A percentile compares a stretch with the other conserved stretches of the same genome.
phyloP scores from a whole-genome alignment of 2,113 vertebrate species.

The Theristicus caerulescens region DNA sequence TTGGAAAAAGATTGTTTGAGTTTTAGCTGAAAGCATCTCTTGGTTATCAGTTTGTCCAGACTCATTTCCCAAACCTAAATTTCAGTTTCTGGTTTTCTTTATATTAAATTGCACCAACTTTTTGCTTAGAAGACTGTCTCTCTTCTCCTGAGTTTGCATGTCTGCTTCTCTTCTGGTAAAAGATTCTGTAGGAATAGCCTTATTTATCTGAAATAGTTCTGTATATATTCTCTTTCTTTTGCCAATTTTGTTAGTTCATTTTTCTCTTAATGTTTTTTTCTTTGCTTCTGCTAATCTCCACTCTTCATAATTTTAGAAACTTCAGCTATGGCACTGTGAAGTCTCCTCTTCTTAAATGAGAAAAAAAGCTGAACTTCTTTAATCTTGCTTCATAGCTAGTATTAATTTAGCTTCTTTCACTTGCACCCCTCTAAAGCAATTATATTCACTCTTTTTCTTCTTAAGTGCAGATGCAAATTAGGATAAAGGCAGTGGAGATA shows the following conservation, averaged over 20 bases:
- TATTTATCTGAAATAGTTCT: neutral
- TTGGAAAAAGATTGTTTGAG: neutral
- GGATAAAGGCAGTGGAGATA: neutral
- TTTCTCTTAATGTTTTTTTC: neutral
- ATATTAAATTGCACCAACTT: neutral
- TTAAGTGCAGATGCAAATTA: conserved; percentile 57
- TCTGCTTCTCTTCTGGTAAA: neutral
- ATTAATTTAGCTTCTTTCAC: conserved; percentile 40
- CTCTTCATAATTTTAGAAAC: conserved; percentile 7
- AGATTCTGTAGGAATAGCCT: neutral
- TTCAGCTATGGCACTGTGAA: conserved; percentile 16
- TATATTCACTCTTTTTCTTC: neutral
- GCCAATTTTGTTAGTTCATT: neutral
- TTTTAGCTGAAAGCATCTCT: neutral
- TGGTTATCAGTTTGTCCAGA: neutral
- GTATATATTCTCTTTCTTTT: neutral
- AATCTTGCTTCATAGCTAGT: conserved; percentile 18
- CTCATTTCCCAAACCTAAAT: neutral
- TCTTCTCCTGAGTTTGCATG: neutral
- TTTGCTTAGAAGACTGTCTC: neutral
- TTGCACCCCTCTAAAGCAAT: conserved; percentile 29
- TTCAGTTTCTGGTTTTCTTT: neutral
- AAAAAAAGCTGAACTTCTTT: neutral
- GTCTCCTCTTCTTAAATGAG: conserved; percentile 18
- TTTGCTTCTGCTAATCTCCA: neutral